phyloP scores from a whole-genome alignment of 2,113 vertebrate species.

The Capreolus pygargus region DNA sequence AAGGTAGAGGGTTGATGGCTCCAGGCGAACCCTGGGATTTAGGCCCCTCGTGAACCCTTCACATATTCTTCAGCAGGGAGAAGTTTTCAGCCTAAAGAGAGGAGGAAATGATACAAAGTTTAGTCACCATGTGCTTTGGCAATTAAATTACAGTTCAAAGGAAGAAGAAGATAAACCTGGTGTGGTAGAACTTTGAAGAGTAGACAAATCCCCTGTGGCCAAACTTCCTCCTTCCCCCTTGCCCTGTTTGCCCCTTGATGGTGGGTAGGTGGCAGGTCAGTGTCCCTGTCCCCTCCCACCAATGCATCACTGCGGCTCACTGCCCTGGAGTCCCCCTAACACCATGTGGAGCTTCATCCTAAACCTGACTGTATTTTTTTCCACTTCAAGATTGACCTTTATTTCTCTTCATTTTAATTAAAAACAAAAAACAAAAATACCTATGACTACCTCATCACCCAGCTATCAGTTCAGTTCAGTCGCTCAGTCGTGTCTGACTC shows the following conservation, averaged over 20 bases:
- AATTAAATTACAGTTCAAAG: constrained; percentile 43
- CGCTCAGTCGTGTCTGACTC: not conserved
- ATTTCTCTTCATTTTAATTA: not conserved
- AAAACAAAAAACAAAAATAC: too few relatives aligned
- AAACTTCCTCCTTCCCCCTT: not conserved
- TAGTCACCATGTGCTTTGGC: constrained; percentile 35
- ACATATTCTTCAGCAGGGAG: not conserved
- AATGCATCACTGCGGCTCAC: rapidly evolving
- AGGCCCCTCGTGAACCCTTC: not conserved
- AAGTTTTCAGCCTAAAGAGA: not conserved
- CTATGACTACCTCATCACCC: not conserved
- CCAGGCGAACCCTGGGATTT: not conserved
- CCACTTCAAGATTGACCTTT: not conserved
- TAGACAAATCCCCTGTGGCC: not conserved
- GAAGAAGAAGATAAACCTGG: constrained; percentile 33
- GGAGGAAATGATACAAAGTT: constrained; percentile 35
- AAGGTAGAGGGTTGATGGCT: not conserved
- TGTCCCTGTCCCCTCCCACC: not conserved
- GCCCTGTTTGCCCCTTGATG: not conserved
- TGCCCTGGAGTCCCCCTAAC: not conserved
- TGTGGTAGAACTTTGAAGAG: not conserved
- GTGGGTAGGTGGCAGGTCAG: not conserved
- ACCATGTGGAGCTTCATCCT: not conserved
- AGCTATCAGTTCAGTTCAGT: not conserved
- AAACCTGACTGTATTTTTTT: not conserved